A percentile compares a stretch with the other conserved stretches of the same genome.
phyloP scores from a whole-genome alignment of 2,888 invertebrate genomes.

The Ophion costatus region DNA sequence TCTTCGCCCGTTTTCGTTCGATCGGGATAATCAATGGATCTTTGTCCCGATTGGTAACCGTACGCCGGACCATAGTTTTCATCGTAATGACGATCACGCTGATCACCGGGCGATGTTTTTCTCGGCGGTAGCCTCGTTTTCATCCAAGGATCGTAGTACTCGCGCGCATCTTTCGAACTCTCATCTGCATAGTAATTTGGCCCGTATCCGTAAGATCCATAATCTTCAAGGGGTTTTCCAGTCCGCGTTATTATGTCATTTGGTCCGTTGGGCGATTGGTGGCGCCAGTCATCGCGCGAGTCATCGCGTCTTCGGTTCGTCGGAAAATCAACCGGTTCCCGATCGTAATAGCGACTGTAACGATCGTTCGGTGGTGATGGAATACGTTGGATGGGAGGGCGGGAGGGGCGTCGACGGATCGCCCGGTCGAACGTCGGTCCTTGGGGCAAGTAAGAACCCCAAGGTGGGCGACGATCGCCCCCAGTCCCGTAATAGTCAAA shows the following conservation, averaged over 20 bases:
- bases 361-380: constrained; percentile 38
- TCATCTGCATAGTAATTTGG: constrained; percentile 17
- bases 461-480: constrained; percentile 5
- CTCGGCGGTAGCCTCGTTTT: constrained; percentile 29
- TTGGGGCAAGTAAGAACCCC: constrained; percentile 31
- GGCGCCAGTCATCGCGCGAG: constrained; percentile 47
- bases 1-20: constrained; percentile 37
- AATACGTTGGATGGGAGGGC: background rate
- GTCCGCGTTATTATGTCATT: constrained; percentile 21
- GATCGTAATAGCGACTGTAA: constrained; percentile 17
- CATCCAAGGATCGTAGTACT: constrained; percentile 2
- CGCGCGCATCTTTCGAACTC: background rate
- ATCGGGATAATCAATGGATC: constrained; percentile 61
- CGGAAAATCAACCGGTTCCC: constrained; percentile 50
- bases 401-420: constrained; percentile 15
- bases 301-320: constrained; percentile 63
- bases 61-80: constrained; percentile 85
- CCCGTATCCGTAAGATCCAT: constrained; percentile 46
- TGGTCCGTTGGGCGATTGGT: constrained; percentile 12
- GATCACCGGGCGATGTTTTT: constrained; percentile 9
- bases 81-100: constrained; percentile 83
- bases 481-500: constrained; percentile 48
- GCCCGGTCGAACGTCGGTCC: constrained; percentile 19
- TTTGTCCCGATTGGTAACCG: constrained; percentile 72
- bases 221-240: constrained; percentile 23